phyloP scores from a whole-genome alignment of 2,113 vertebrate species.

The Okapia johnstoni region DNA sequence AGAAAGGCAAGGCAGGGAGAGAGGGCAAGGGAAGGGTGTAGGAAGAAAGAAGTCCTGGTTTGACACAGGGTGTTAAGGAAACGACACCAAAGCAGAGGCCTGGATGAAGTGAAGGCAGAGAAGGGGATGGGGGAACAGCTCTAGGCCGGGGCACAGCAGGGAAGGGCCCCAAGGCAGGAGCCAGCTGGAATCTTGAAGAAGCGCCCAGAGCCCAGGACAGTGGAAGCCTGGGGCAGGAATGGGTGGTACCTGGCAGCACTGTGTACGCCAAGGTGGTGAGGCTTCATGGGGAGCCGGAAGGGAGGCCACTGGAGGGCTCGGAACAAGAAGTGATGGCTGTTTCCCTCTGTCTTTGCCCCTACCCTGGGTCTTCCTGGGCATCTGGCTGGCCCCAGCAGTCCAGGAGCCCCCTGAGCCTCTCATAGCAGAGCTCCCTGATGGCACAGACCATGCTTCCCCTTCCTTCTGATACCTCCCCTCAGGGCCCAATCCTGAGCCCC shows the following conservation, averaged over 20 bases:
- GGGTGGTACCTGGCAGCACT: accelerated
- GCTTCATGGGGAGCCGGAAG: not conserved
- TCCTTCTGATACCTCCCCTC: not conserved
- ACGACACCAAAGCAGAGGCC: not conserved
- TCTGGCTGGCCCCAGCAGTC: not conserved
- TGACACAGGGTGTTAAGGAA: not conserved
- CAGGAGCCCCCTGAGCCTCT: not conserved
- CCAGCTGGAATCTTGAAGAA: too few species aligned
- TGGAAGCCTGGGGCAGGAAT: not conserved
- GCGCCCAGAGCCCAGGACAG: not conserved
- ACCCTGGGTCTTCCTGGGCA: not conserved
- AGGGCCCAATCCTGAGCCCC: not conserved
- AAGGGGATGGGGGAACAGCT: not conserved
- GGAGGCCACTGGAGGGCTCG: not conserved
- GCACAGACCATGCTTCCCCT: not conserved
- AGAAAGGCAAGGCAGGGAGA: not conserved
- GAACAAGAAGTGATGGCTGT: not conserved
- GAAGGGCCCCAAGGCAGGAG: not conserved
- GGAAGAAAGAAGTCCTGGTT: not conserved
- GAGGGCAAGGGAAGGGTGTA: accelerated
- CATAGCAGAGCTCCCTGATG: not conserved
- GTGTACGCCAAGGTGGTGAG: accelerated
- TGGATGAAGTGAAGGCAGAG: not conserved
- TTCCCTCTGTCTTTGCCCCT: not conserved
- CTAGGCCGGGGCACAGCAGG: not conserved